These are phyloP conservation scores for Leptobrachium leishanense DNA, from an alignment of 2,113 vertebrate genomes.

Conservation along the genomic window DNA sequence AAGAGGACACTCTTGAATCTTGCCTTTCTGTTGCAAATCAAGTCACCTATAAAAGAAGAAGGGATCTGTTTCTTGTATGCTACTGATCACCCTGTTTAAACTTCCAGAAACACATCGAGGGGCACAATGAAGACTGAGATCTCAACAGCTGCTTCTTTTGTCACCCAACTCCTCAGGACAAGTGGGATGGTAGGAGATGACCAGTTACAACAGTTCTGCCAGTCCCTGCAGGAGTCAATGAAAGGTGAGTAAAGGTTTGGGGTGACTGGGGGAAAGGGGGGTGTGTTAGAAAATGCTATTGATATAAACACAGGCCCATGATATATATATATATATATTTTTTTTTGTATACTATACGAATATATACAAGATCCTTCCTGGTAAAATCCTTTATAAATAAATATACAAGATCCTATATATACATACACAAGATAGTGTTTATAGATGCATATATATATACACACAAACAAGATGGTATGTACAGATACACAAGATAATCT, in stretches of 20 bases:
- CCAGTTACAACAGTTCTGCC: slow-evolving; percentile 66
- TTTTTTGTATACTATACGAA: too few relatives aligned
- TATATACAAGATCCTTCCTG: too few relatives aligned
- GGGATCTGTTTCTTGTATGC: slow-evolving; percentile 12
- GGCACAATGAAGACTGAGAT: slow-evolving; percentile 67
- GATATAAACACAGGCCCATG: too few relatives aligned
- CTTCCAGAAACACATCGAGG: background rate
- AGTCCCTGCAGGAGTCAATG: slow-evolving; percentile 66
- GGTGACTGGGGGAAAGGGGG: background rate
- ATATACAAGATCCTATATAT: too few relatives aligned
- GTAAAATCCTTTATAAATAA: too few relatives aligned
- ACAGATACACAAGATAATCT: too few relatives aligned
- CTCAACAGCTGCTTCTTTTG: slow-evolving; percentile 66
- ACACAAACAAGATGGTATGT: too few relatives aligned
- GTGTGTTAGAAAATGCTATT: too few relatives aligned
- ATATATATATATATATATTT: too few relatives aligned
- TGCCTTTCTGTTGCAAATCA: background rate
- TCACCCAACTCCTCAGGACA: slow-evolving; percentile 66
- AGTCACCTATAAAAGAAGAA: background rate
- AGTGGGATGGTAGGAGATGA: slow-evolving; percentile 64
- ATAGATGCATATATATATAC: too few relatives aligned
- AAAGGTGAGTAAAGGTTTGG: slow-evolving; percentile 51
- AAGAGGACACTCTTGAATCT: too few relatives aligned
- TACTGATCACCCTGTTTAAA: slow-evolving; percentile 11
- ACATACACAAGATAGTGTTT: too few relatives aligned